A percentile compares a stretch with the other conserved stretches of the same genome.
Conservation (phyloP, 2,888 invertebrate genomes). For the Hetaerina titia region DNA sequence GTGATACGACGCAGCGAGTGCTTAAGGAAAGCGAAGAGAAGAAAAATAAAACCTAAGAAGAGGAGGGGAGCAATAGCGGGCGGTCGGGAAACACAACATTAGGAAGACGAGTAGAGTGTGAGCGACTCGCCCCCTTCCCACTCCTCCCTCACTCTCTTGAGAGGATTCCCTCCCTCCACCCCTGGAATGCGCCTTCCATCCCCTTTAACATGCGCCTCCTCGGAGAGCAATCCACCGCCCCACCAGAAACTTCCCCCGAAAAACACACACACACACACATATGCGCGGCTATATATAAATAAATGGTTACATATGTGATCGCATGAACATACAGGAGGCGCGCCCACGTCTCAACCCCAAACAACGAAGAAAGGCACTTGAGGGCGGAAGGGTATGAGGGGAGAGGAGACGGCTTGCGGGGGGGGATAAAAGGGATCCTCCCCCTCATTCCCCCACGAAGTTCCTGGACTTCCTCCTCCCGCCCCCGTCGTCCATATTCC, state of each 20-base stretch:
- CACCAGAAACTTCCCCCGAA: not conserved
- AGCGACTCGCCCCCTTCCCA: no score
- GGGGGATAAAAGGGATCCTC: not conserved
- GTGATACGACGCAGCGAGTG: conserved; percentile 1
- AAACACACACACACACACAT: not conserved
- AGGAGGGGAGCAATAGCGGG: not conserved
- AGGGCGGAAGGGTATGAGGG: not conserved
- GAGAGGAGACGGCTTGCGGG: not conserved
- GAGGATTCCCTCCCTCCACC: not conserved
- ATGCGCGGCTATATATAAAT: not conserved
- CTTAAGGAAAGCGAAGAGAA: not conserved
- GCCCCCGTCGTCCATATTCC: not conserved
- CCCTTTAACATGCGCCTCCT: not conserved
- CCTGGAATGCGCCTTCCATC: not conserved
- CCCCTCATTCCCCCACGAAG: not conserved
- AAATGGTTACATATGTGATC: conserved; percentile 27
- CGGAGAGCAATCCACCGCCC: not conserved
- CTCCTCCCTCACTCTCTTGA: not conserved
- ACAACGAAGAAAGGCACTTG: conserved; percentile 27
- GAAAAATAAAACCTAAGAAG: not conserved
- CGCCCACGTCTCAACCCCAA: conserved; percentile 23
- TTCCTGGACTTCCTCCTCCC: not conserved
- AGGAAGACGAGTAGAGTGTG: not conserved
- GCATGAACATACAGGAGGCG: conserved; percentile 11
- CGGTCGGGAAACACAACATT: not conserved